A percentile compares a stretch with the other conserved stretches of the same genome.
Conservation (phyloP, 2,113 vertebrate genomes). For the Anthoscopus minutus region DNA sequence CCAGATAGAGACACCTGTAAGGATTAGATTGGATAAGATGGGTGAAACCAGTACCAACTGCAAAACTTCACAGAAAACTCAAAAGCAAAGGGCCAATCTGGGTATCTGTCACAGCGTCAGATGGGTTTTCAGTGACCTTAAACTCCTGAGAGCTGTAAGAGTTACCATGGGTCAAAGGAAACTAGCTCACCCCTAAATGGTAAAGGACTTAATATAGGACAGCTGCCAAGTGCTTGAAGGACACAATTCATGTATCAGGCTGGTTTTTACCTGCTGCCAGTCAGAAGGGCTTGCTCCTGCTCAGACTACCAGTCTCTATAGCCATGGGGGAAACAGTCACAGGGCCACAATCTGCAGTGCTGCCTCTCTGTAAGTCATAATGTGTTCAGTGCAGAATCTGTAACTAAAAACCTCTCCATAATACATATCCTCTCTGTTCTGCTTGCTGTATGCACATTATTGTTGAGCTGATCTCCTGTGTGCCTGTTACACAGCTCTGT, state of each 20-base stretch:
- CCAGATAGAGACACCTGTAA: not conserved
- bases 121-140: not conserved
- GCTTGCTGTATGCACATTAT: fast-evolving
- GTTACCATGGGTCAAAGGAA: not conserved
- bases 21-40: not conserved
- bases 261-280: not conserved
- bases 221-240: not conserved
- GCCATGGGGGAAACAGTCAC: not conserved
- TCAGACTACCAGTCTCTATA: not conserved
- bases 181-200: not conserved
- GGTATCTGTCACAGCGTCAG: not conserved
- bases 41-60: not conserved
- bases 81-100: not conserved
- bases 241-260: not conserved
- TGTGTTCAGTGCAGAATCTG: not conserved
- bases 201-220: not conserved
- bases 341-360: not conserved
- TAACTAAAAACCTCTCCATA: not conserved
- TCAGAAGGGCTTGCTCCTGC: not conserved
- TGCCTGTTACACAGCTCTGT: not conserved
- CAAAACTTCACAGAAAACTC: not conserved
- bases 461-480: not conserved
- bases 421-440: not conserved
- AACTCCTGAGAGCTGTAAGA: not conserved
- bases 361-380: not conserved